A percentile compares a stretch with the other conserved stretches of the same genome.
Conservation (phyloP, 2,888 invertebrate genomes). For the Apoderus coryli region DNA sequence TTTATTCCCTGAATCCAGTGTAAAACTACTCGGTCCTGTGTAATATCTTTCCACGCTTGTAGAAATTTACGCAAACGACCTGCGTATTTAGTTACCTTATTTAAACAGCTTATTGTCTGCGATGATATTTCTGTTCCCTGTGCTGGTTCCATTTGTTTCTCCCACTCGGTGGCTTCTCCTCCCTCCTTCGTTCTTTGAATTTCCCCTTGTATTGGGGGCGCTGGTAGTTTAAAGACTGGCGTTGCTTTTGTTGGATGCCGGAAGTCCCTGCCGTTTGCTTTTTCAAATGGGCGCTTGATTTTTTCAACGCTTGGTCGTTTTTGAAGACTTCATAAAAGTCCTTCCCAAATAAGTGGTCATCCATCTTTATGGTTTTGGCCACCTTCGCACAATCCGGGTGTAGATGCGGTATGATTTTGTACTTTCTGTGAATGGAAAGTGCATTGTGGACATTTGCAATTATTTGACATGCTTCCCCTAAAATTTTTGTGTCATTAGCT, state of each 20-base stretch:
- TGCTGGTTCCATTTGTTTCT: too few relatives aligned
- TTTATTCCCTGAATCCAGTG: slow-evolving; percentile 4
- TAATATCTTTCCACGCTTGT: slow-evolving; percentile 4
- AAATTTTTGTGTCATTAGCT: slow-evolving; percentile 1
- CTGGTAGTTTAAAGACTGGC: slow-evolving; percentile 7
- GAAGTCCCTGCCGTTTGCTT: slow-evolving; percentile 3
- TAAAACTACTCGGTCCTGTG: slow-evolving; percentile 4
- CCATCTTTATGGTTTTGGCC: slow-evolving; percentile 3
- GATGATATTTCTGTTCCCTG: slow-evolving; percentile 2
- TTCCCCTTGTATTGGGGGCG: slow-evolving; percentile 4
- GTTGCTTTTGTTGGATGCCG: not conserved
- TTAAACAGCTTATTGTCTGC: not conserved
- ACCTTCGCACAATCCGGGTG: slow-evolving; percentile 5
- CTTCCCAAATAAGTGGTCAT: slow-evolving; percentile 5
- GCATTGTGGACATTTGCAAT: slow-evolving; percentile 8
- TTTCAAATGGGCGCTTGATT: slow-evolving; percentile 6
- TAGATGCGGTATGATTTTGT: slow-evolving; percentile 8
- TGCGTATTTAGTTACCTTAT: slow-evolving; percentile 4
- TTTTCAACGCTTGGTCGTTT: slow-evolving; percentile 8
- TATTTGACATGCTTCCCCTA: slow-evolving; percentile 8
- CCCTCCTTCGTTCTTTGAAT: slow-evolving; percentile 4
- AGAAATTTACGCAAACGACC: slow-evolving; percentile 2
- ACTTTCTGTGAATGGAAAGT: slow-evolving; percentile 8
- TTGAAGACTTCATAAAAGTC: slow-evolving; percentile 7
- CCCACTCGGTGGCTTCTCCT: too few relatives aligned